phyloP scores from a whole-genome alignment of 2,888 invertebrate genomes.

The Homarus gammarus region DNA sequence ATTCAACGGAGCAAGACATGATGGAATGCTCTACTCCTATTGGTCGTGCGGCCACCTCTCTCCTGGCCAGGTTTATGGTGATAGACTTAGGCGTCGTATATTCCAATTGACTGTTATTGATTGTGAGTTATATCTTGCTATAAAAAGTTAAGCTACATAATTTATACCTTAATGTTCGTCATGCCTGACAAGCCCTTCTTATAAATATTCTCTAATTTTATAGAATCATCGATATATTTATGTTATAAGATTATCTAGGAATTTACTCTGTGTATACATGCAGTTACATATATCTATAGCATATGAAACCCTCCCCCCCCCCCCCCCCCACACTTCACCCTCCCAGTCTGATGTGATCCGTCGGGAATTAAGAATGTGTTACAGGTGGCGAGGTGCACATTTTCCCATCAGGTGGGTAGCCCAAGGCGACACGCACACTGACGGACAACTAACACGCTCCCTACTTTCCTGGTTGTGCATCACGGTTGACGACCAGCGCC shows the following conservation, averaged over 20 bases:
- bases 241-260: conserved; percentile 29
- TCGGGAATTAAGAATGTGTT: conserved; percentile 20
- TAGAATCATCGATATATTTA: conserved; percentile 42
- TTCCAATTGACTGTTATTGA: conserved; percentile 44
- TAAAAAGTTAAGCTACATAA: conserved; percentile 21
- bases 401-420: conserved; percentile 28
- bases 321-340: not conserved
- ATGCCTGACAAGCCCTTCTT: conserved; percentile 27
- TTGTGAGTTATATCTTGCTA: conserved; percentile 21
- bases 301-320: not conserved
- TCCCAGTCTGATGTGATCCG: conserved; percentile 8
- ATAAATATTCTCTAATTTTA: conserved; percentile 42
- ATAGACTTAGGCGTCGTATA: conserved; percentile 25
- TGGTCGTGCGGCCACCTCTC: conserved; percentile 15
- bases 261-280: conserved; percentile 32
- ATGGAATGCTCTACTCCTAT: conserved; percentile 12
- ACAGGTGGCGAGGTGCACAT: conserved; percentile 20
- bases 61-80: conserved; percentile 19
- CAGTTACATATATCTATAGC: conserved; percentile 22
- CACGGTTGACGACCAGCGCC: conserved; percentile 11
- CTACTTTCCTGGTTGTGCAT: conserved; percentile 44
- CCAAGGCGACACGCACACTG: conserved; percentile 9
- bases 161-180: conserved; percentile 37
- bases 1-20: conserved; percentile 32
- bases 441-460: conserved; percentile 34